Conservation (phyloP, 1,140 invertebrate genomes). For the Elysia chlorotica region DNA sequence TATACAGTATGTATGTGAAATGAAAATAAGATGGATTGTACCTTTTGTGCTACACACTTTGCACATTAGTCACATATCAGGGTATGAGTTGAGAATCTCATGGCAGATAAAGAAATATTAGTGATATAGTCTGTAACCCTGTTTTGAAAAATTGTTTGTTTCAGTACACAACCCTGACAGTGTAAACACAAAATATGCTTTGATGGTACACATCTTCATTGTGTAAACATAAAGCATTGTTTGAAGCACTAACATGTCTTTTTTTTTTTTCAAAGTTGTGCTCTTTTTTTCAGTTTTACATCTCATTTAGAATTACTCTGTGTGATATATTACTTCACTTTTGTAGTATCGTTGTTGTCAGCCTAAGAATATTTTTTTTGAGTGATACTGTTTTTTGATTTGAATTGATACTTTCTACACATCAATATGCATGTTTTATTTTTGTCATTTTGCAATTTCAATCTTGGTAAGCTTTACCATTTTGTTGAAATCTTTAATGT, state of each 20-base stretch:
- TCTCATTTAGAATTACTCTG: not conserved
- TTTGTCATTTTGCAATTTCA: too few species aligned
- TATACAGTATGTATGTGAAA: too few species aligned
- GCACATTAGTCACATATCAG: not conserved
- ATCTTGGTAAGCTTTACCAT: too few species aligned
- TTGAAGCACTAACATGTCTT: not conserved
- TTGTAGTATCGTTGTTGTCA: too few species aligned
- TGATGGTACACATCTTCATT: not conserved
- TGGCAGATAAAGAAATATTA: not conserved
- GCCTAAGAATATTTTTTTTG: too few species aligned
- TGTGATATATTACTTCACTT: too few species aligned
- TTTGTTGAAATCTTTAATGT: too few species aligned
- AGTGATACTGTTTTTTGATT: too few species aligned
- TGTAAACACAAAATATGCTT: not conserved
- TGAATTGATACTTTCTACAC: not conserved
- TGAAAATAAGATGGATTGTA: too few species aligned
- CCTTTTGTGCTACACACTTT: not conserved
- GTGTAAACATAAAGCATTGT: not conserved
- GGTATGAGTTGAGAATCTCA: not conserved
- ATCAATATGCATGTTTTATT: constrained; percentile 1
- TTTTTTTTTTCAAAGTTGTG: not conserved
- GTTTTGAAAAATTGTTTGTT: not conserved
- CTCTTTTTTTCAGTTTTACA: not conserved
- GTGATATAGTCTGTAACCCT: not conserved
- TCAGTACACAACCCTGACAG: not conserved